Evolutionary conservation across 64 coral and sea anemone genomes (phyloP).

Genomic region (Acropora yongei): DNA sequence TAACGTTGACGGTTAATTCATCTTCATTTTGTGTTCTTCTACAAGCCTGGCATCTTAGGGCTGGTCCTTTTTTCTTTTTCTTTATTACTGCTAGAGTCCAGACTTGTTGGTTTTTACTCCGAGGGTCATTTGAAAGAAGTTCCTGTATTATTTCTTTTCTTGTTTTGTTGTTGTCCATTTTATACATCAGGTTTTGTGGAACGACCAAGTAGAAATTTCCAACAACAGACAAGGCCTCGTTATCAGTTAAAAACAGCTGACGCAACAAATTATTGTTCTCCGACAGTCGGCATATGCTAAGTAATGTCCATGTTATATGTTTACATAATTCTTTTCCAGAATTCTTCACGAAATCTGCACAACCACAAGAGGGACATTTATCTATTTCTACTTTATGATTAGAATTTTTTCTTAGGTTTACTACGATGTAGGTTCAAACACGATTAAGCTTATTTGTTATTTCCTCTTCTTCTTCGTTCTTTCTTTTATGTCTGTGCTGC

Average conservation of each 20-base stretch:
- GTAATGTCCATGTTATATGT: constrained; percentile 65
- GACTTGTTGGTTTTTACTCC: constrained; percentile 19
- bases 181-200: neutral
- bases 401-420: constrained; percentile 12
- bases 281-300: constrained; percentile 49
- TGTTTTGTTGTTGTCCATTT: neutral
- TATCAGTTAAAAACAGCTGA: neutral
- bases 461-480: too few relatives aligned
- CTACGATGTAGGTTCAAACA: constrained; percentile 13
- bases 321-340: too few relatives aligned
- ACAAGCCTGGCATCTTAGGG: constrained; percentile 34
- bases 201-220: constrained; percentile 18
- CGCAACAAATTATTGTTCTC: constrained; percentile 66
- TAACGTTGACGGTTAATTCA: too few relatives aligned
- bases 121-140: constrained; percentile 22
- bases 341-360: constrained; percentile 43
- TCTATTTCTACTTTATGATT: constrained; percentile 39
- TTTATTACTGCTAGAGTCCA: constrained; percentile 37
- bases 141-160: constrained; percentile 34
- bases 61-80: constrained; percentile 36
- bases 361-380: constrained; percentile 14
- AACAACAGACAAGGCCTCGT: constrained; percentile 42
- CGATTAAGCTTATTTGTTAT: too few relatives aligned
- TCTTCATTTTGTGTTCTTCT: too few relatives aligned
- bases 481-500: too few relatives aligned